Percentiles rank a stretch among this genome's conserved stretches.
These are phyloP conservation scores for Callipepla squamata DNA, from an alignment of 2,113 vertebrate species.

Conservation along the genomic window DNA sequence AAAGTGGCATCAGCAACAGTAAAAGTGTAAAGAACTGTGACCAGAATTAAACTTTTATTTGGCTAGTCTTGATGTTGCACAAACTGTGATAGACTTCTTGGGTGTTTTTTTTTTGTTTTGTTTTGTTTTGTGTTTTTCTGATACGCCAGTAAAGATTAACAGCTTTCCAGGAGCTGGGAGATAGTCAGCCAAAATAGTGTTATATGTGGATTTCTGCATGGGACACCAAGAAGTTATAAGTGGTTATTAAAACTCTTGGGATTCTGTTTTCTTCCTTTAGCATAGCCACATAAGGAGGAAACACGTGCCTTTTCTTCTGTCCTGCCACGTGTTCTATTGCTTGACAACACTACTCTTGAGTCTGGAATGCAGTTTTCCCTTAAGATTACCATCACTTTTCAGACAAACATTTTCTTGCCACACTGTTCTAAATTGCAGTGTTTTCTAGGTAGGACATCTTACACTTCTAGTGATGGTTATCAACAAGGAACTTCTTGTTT, in stretches of 20 bases:
- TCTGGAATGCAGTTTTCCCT: background rate
- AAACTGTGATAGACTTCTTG: background rate
- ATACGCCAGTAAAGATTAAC: background rate
- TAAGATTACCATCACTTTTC: constrained; percentile 1
- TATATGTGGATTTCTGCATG: background rate
- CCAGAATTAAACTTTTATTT: background rate
- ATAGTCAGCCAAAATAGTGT: background rate
- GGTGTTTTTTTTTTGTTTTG: no score
- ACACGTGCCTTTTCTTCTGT: background rate
- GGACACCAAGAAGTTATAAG: background rate
- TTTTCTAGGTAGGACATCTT: background rate
- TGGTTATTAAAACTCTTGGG: background rate
- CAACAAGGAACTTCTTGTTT: background rate
- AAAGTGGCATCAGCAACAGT: background rate
- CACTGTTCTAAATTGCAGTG: background rate
- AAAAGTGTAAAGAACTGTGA: background rate
- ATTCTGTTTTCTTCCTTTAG: background rate
- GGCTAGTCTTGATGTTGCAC: background rate
- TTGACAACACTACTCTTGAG: background rate
- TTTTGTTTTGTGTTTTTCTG: background rate
- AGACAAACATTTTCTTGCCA: background rate
- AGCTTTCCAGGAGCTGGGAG: background rate
- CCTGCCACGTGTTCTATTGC: background rate
- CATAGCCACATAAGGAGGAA: background rate
- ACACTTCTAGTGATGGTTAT: background rate